A percentile compares a stretch with the other conserved stretches of the same genome.
Conservation (phyloP, 1,140 invertebrate genomes). For the Brachystomella parvula region DNA sequence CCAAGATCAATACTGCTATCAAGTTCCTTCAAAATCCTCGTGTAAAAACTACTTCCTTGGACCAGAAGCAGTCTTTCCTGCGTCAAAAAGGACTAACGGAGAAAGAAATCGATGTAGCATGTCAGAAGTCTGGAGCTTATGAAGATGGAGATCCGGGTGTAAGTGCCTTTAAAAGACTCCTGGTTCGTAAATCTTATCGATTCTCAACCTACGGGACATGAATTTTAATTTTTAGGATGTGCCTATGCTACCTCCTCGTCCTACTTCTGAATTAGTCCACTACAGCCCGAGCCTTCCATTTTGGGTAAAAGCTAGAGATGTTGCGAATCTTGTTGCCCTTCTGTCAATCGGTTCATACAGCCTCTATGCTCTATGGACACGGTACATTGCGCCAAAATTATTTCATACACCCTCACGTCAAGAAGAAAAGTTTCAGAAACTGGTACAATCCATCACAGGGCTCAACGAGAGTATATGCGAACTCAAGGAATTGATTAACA, state of each 20-base stretch:
- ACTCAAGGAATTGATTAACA: conserved; percentile 27
- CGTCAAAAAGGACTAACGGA: conserved; percentile 69
- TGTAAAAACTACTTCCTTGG: conserved; percentile 61
- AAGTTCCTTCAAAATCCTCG: conserved; percentile 78
- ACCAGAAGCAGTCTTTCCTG: conserved; percentile 70
- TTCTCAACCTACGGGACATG: background rate
- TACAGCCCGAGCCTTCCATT: conserved; percentile 20
- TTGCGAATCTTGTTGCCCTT: conserved; percentile 35
- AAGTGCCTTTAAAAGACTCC: conserved; percentile 11
- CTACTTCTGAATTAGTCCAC: background rate
- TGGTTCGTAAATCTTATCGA: too few species aligned
- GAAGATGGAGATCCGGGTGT: background rate
- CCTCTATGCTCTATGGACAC: conserved; percentile 35
- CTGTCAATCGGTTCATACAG: conserved; percentile 37
- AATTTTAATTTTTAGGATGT: conserved; percentile 6
- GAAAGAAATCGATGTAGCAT: conserved; percentile 65
- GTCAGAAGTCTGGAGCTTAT: conserved; percentile 50
- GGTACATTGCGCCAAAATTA: conserved; percentile 31
- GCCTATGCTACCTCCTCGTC: background rate
- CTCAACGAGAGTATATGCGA: conserved; percentile 32
- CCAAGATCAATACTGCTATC: conserved; percentile 70
- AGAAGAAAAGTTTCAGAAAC: conserved; percentile 30
- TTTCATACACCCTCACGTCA: conserved; percentile 29
- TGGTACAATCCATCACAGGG: conserved; percentile 22
- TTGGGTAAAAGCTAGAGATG: conserved; percentile 36